Conservation (phyloP, 2,888 invertebrate species). For the Dicyrtoma fusca region DNA sequence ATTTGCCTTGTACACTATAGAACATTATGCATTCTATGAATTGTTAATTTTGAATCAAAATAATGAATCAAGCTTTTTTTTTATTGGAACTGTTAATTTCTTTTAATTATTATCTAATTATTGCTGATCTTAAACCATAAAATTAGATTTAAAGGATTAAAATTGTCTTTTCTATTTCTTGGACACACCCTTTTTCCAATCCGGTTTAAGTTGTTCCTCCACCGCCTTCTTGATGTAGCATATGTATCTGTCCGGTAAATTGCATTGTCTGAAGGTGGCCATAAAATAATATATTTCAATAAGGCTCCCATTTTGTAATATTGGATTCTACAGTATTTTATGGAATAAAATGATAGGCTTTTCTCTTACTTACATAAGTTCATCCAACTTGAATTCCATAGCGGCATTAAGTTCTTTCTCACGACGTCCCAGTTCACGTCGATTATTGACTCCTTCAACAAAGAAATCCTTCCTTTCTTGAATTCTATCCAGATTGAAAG, state of each 20-base stretch:
- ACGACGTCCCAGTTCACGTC: slow-evolving; percentile 41
- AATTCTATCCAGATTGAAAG: slow-evolving; percentile 48
- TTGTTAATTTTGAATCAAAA: no score
- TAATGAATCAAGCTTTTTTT: no score
- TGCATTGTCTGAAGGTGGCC: slow-evolving; percentile 44
- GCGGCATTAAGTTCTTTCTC: slow-evolving; percentile 48
- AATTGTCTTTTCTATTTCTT: slow-evolving; percentile 34
- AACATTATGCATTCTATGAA: no score
- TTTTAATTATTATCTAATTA: no score
- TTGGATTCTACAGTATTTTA: background rate
- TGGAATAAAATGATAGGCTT: background rate
- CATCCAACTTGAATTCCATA: slow-evolving; percentile 54
- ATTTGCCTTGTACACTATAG: no score
- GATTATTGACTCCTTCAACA: slow-evolving; percentile 50
- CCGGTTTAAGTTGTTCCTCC: slow-evolving; percentile 52
- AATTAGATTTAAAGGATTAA: no score
- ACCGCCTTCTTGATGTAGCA: slow-evolving; percentile 52
- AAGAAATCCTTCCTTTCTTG: slow-evolving; percentile 53
- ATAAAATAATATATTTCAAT: background rate
- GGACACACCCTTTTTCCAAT: slow-evolving; percentile 46
- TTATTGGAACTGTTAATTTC: no score
- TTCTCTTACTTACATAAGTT: slow-evolving; percentile 41
- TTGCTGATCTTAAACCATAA: no score
- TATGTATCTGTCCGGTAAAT: slow-evolving; percentile 53
- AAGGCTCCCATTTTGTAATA: background rate